These are phyloP conservation scores for Clarias pachynema DNA, from an alignment of 2,797 vertebrate genomes.

Conservation along the genomic window DNA sequence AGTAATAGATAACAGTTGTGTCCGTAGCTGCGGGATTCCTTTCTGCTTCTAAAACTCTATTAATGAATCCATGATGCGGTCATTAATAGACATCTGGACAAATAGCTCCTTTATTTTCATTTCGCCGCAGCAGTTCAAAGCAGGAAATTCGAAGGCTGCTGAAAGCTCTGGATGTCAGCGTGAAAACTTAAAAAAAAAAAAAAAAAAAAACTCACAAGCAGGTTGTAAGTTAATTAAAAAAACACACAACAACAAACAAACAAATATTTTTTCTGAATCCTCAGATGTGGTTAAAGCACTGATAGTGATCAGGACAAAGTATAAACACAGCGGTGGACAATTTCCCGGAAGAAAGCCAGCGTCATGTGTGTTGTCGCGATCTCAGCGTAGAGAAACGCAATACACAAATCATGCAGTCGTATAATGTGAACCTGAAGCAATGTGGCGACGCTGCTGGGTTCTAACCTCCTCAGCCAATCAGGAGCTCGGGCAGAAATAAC, in stretches of 20 bases:
- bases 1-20: conserved; percentile 55
- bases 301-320: background rate
- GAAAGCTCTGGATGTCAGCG: conserved; percentile 49
- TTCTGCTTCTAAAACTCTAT: conserved; percentile 37
- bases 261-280: background rate
- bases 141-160: conserved; percentile 50
- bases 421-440: background rate
- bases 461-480: background rate
- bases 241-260: background rate
- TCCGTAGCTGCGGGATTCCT: conserved; percentile 9
- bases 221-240: background rate
- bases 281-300: no score
- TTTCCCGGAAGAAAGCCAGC: background rate
- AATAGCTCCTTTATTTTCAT: conserved; percentile 22
- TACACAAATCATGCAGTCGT: background rate
- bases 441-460: background rate
- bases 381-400: background rate
- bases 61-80: conserved; percentile 61
- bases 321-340: background rate
- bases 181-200: background rate
- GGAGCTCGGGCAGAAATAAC: background rate
- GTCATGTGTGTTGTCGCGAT: background rate
- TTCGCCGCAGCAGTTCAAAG: conserved; percentile 35
- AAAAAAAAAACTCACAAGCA: background rate
- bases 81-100: conserved; percentile 71